These are phyloP conservation scores for Drosophila repleta DNA, from an alignment of 1,140 invertebrate genomes.

Conservation along the genomic window DNA sequence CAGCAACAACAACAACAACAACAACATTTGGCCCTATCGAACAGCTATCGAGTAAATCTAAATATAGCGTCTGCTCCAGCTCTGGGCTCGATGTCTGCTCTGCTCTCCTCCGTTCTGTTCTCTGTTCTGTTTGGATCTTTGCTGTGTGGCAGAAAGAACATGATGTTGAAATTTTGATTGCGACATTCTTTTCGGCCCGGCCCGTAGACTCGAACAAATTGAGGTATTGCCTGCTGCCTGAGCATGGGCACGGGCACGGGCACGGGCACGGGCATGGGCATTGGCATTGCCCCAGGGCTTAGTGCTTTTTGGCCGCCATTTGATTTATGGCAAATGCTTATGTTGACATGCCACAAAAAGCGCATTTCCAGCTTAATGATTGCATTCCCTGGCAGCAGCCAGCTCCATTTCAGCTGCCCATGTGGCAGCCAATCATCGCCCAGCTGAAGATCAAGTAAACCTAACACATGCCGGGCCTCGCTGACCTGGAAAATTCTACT, in stretches of 20 bases:
- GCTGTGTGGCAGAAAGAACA: conserved; percentile 39
- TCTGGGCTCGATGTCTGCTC: conserved; percentile 15
- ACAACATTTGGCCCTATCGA: conserved; percentile 64
- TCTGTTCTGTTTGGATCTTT: conserved; percentile 31
- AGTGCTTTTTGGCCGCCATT: conserved; percentile 55
- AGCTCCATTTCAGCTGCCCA: conserved; percentile 13
- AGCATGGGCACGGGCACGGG: no score
- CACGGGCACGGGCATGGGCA: no score
- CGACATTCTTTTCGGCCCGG: conserved; percentile 66
- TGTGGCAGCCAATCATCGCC: conserved; percentile 51
- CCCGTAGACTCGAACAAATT: conserved; percentile 59
- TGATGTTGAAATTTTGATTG: conserved; percentile 82
- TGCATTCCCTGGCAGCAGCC: conserved; percentile 48
- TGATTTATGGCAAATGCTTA: conserved; percentile 77
- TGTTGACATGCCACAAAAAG: conserved; percentile 68
- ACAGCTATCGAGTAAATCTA: conserved; percentile 62
- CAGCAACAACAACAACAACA: conserved; percentile 35
- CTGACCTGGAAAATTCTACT: conserved; percentile 60
- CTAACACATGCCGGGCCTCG: conserved; percentile 16
- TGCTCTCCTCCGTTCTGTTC: conserved; percentile 11
- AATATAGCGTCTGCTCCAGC: conserved; percentile 60
- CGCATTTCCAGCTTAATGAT: conserved; percentile 65
- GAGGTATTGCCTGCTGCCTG: conserved; percentile 43
- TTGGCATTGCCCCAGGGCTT: conserved; percentile 31
- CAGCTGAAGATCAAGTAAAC: conserved; percentile 14